phyloP scores from a whole-genome alignment of 2,113 vertebrate genomes.

The Piprites chloris region DNA sequence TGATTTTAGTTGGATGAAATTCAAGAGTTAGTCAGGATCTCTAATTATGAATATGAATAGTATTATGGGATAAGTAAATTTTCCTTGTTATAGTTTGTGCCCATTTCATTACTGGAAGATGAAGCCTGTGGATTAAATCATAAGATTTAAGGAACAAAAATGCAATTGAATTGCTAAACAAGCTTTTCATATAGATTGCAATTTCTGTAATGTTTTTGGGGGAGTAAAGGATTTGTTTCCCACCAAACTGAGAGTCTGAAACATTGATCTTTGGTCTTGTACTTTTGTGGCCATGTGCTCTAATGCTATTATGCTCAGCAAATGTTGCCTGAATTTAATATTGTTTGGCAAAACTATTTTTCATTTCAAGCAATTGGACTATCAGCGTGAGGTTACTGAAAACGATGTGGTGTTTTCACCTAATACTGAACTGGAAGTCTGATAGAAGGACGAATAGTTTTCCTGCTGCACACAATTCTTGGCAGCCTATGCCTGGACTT shows the following conservation, averaged over 20 bases:
- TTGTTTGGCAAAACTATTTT: conserved; percentile 28
- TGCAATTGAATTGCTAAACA: not conserved
- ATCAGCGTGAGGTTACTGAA: not conserved
- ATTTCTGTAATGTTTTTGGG: not conserved
- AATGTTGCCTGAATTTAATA: not conserved
- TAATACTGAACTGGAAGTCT: not conserved
- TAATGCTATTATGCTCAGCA: not conserved
- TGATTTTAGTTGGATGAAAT: not conserved
- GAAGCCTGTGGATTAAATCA: not conserved
- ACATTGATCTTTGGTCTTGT: not conserved
- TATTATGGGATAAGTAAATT: not conserved
- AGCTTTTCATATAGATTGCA: not conserved
- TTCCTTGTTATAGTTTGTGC: not conserved
- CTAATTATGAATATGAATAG: not conserved
- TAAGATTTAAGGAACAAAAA: not conserved
- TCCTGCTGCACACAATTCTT: not conserved
- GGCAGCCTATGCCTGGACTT: not conserved
- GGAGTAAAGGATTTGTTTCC: not conserved
- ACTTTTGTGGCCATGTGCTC: not conserved
- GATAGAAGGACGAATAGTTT: not conserved
- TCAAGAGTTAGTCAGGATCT: not conserved
- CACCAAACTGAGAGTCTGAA: not conserved
- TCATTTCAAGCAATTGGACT: not conserved
- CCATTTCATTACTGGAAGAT: not conserved
- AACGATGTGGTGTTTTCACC: not conserved